Base-by-base conservation (phyloP, 2,888 invertebrate species). In the Synanthedon andrenaeformis region DNA sequence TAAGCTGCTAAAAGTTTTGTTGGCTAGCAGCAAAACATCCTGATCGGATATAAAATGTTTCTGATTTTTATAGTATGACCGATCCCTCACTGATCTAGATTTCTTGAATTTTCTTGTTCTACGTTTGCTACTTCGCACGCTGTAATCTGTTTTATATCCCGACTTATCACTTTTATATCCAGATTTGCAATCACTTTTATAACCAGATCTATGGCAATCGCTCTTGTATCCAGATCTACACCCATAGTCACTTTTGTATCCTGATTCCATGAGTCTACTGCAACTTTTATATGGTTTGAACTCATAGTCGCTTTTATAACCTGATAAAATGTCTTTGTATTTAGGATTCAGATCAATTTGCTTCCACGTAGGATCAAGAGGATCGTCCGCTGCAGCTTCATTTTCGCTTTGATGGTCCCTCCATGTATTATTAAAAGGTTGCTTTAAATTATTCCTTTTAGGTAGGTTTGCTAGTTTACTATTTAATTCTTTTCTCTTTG, bases 331-430 rank as follows among this genome's bases (percentile, higher is more conserved):
- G 61, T 89, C 90, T 51, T 90, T 89, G 67, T 90, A 91, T 74
- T 91, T 91, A 12, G 90, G 90, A 71, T 91, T 90, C 3, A 91
- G 80, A 70, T 91, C 91, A 48, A 91, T 91, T 75, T 91, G 89
- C 55, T 89, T 89, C 91, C 91, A 91, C 3, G 90, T 88, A 0
- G 91, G 91, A 69, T 91, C 91, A n/a, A 91, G 65, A 0, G 83
- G 76, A 63, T 90, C 90, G 41, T 90, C 90, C 50, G 82, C 89
- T 11, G 70, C 82, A n/a, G 80, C 85, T 64, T 88, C 88, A 60
- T 84, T 85, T 71, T 88, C 88, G 60, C 88, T 88, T 58, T 85
- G 87, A 63, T 82, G 74, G 54, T 88, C 87, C 62, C 88, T 72
- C 87, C 88, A 88, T 8, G 79, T 65, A 57, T 78, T 82, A 23